Base-by-base conservation (phyloP, 2,797 vertebrate species). In the Eulemur rubriventer region DNA sequence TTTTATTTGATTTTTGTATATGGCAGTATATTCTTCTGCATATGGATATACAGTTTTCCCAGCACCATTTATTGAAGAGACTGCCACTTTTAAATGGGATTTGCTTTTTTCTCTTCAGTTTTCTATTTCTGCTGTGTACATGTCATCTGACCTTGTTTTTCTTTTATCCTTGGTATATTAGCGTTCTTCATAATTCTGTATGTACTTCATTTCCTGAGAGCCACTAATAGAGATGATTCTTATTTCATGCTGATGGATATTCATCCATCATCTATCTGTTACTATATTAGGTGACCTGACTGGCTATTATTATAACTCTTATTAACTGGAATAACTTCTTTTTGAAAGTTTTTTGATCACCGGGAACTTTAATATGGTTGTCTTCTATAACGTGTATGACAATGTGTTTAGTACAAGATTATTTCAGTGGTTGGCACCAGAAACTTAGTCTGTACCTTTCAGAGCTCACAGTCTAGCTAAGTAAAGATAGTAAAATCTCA, bases 251-350 rank as follows among this genome's bases (percentile, higher is more conserved):
- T 78, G 38, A 80, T 83, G 72, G 72, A 16, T 65, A n/a, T 18
- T 57, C n/a, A 75, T 28, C 28, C 18, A 12, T 90, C 33, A 78
- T 7, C 22, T 67, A 82, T 46, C 48, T 79, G 24, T 73, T 11
- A 18, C 22, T 59, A 13, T 70, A 26, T 24, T 76, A 65, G 38
- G 20, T 94, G 61, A 26, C n/a, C 26, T 26, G 70, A 95, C 67
- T 81, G 57, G 17, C 38, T 85, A 4, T 76, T 87, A 13, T 84
- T 76, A 43, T 6, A 59, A 38, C 26, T 75, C 43, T 76, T 59
- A 78, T 61, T 89, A 84, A 94, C 35, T 61, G 16, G 33, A 92
- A 91, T 81, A 33, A 63, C 35, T 94, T 91, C 41, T 78, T 89
- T 91, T 76, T 61, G 43, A 69, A 69, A 89, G 35, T 50, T 52